Conservation (phyloP, 1,140 invertebrate species). For the Heliconius himera region DNA sequence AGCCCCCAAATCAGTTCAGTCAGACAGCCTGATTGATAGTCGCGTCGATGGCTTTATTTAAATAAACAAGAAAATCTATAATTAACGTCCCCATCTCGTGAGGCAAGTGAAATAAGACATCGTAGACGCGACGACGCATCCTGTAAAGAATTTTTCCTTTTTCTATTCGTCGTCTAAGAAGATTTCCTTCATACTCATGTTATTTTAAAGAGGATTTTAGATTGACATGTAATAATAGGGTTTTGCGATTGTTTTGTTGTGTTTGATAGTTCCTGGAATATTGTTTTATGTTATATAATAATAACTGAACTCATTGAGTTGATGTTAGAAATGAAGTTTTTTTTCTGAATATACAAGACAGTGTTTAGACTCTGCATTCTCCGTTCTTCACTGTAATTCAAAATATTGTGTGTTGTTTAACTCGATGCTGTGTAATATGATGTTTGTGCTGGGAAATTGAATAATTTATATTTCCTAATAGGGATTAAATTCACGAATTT, state of each 20-base stretch:
- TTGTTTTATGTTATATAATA: background rate
- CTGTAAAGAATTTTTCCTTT: background rate
- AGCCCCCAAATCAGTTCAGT: background rate
- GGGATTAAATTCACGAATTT: too few relatives aligned
- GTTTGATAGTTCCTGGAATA: background rate
- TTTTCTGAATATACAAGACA: too few relatives aligned
- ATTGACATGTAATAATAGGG: background rate
- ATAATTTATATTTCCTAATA: too few relatives aligned
- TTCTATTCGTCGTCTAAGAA: background rate
- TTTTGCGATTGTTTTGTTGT: background rate
- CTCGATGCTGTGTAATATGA: too few relatives aligned
- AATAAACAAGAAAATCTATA: slow-evolving; percentile 7
- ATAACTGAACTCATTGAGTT: background rate
- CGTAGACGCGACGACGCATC: background rate
- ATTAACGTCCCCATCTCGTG: background rate
- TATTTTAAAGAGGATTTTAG: background rate
- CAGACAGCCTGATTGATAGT: too few relatives aligned
- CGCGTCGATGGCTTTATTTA: background rate
- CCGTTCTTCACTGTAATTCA: too few relatives aligned
- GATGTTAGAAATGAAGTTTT: background rate
- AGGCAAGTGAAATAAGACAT: slow-evolving; percentile 7
- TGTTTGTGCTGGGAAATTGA: too few relatives aligned
- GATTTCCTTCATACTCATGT: background rate
- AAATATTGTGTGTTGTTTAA: too few relatives aligned
- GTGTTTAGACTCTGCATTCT: too few relatives aligned